A percentile compares a stretch with the other conserved stretches of the same genome.
Evolutionary conservation across 2,888 invertebrate species (phyloP).

Genomic region (Steromphala cineraria): DNA sequence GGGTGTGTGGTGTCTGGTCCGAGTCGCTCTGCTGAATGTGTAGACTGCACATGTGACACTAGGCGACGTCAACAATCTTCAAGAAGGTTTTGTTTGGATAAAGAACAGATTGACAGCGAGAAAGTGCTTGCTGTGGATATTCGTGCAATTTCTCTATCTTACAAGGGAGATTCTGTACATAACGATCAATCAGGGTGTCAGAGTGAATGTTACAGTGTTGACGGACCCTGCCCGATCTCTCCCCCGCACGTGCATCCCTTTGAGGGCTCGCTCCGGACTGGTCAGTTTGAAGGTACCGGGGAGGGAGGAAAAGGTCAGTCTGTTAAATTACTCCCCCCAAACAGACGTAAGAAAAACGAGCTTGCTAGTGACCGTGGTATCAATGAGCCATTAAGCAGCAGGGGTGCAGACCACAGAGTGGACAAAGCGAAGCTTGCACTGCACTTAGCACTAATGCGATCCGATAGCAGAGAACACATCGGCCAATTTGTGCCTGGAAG

Average conservation of each 20-base stretch:
- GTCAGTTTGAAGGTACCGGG: not conserved
- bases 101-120: constrained; percentile 10
- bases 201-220: not conserved
- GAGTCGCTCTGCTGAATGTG: not conserved
- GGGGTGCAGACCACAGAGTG: not conserved
- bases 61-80: not conserved
- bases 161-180: not conserved
- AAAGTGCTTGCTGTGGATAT: not conserved
- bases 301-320: not conserved
- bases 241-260: not conserved
- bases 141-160: not conserved
- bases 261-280: not conserved
- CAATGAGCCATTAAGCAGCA: not conserved
- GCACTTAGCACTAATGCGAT: constrained; percentile 1
- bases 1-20: not conserved
- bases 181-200: constrained; percentile 3
- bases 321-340: not conserved
- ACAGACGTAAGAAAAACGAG: not conserved
- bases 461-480: not conserved
- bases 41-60: not conserved
- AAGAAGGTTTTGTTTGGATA: not conserved
- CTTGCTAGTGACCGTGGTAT: not conserved
- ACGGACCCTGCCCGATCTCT: not conserved
- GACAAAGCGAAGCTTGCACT: not conserved
- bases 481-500: not conserved